Evolutionary conservation across 2,113 vertebrate genomes (phyloP).

Genomic region (Platysternon megacephalum): DNA sequence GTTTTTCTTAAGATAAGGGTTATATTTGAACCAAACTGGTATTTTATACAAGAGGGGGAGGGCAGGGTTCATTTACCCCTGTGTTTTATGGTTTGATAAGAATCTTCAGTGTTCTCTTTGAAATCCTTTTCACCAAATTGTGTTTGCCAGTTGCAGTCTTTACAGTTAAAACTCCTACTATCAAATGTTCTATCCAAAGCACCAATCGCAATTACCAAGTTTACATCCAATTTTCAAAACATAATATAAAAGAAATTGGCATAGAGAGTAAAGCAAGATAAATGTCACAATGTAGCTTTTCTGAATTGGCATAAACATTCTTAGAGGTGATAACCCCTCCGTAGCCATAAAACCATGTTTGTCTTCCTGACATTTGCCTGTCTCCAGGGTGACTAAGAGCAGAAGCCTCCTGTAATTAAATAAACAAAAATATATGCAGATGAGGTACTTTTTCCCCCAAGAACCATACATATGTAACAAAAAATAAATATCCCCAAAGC

Average conservation of each 20-base stretch:
- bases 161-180: not conserved
- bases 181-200: not conserved
- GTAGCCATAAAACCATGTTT: not conserved
- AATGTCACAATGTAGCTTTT: not conserved
- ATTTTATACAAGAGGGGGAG: not conserved
- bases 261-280: not conserved
- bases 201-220: not conserved
- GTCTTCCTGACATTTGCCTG: not conserved
- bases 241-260: not conserved
- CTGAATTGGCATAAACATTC: not conserved
- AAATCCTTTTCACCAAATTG: not conserved
- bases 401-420: not conserved
- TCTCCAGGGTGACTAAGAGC: not conserved
- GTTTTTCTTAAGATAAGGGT: not conserved
- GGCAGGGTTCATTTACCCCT: not conserved
- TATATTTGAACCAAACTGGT: not conserved
- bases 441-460: not conserved
- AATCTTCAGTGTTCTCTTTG: not conserved
- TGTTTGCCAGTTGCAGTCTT: not conserved
- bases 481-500: not conserved
- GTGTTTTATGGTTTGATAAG: not conserved
- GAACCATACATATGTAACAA: not conserved
- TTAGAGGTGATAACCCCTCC: not conserved
- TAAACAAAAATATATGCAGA: not conserved
- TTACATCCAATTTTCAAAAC: not conserved